Base-by-base conservation (phyloP, 2,113 vertebrate species). In the Catharus fuscescens region DNA sequence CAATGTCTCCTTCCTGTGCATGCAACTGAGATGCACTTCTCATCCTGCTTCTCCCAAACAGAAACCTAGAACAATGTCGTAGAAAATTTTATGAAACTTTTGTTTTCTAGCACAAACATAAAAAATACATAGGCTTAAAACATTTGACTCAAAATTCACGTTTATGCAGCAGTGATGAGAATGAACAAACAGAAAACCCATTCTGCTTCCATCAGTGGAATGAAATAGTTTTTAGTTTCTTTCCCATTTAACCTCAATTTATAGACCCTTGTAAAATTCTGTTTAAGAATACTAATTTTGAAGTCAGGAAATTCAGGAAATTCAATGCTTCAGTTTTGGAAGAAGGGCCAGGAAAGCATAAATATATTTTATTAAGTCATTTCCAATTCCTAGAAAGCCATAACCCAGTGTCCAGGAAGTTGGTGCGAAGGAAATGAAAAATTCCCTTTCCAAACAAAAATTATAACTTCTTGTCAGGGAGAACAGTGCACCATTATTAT, bases 401-500 rank as follows among this genome's bases (percentile, higher is more conserved):
- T 28, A 56, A 17, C 5, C 48, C n/a, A n/a, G 6, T 52, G 18
- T 11, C 54, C 18, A 60, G 20, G 14, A 82, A 53, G 7, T 5
- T 36, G 10, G 13, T 72, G 32, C 11, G 13, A 50, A 2, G 2
- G 45, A 73, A 78, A 60, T 16, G 2, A 74, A 69, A 45, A 78
- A 56, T 17, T 34, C 11, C 3, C 34, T 76, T 90, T 76, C 26
- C 18, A 47, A 47, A 62, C 3, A 2, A 54, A 90, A 79, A 85
- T 34, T 40, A 7, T 34, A 47, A 62, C 45, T 53, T 62, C 1
- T 44, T 64, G 14, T 2, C 15, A n/a, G 23, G 7, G 8, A 71
- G 28, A 34, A 88, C 32, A 78, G 3, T 0, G 0, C 7, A 77
- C 8, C 8, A 32, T 13, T 23, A n/a, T 17, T 23, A 21, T 2